Evolutionary conservation across 2,797 vertebrate species (phyloP).

Genomic region (Loris lydekkerianus): DNA sequence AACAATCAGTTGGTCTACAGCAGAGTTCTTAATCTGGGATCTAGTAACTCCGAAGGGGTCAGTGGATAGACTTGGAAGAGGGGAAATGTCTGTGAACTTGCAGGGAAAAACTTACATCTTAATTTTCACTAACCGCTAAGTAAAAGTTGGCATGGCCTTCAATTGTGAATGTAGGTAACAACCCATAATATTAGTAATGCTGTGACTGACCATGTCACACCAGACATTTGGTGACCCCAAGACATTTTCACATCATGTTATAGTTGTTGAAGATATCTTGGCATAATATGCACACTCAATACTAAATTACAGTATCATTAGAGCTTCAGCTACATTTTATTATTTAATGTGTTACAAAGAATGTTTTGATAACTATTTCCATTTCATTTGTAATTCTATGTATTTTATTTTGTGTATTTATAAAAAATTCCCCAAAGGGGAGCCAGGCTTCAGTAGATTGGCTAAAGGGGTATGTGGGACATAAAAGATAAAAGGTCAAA

Average conservation of each 20-base stretch:
- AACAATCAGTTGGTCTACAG: neutral
- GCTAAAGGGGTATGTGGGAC: neutral
- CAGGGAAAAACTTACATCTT: neutral
- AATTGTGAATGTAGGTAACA: neutral
- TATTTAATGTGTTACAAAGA: conserved; percentile 31
- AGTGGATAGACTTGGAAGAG: neutral
- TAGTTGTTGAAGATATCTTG: neutral
- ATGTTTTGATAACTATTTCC: conserved; percentile 50
- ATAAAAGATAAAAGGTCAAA: neutral
- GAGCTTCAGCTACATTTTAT: conserved; percentile 41
- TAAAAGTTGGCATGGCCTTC: conserved; percentile 24
- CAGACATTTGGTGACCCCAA: neutral
- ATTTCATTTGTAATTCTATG: conserved; percentile 8
- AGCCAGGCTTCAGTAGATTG: neutral
- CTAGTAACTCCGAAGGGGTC: neutral
- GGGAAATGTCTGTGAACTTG: neutral
- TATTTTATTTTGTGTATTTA: neutral
- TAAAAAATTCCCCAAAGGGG: conserved; percentile 37
- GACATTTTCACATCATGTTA: neutral
- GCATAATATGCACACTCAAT: neutral
- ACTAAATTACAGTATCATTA: conserved; percentile 12
- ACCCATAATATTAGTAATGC: neutral
- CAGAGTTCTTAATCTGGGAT: conserved; percentile 9
- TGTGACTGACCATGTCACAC: neutral
- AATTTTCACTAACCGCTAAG: neutral